Evolutionary conservation across 2,797 vertebrate genomes (phyloP).

Genomic region (Lepilemur ruficaudatus): DNA sequence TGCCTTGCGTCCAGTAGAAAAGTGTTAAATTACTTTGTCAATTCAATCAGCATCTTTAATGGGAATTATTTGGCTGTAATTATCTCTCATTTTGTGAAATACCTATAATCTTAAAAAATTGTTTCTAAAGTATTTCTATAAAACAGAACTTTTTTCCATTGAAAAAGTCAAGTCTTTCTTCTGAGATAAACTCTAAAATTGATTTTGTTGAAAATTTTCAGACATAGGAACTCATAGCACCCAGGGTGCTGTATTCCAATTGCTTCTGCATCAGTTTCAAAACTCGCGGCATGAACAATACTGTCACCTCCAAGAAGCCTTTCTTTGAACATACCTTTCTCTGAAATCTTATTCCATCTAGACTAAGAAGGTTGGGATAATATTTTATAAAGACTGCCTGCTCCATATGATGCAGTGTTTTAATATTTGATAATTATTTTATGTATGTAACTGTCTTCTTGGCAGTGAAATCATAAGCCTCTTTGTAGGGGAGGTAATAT

Average conservation of each 20-base stretch:
- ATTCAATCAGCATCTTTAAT: conserved; percentile 7
- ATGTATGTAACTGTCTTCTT: not conserved
- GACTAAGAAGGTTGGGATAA: not conserved
- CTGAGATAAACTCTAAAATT: conserved; percentile 14
- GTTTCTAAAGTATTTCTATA: not conserved
- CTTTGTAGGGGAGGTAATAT: not conserved
- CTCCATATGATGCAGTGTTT: not conserved
- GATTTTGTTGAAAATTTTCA: not conserved
- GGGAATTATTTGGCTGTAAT: not conserved
- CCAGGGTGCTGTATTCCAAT: not conserved
- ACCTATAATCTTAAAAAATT: not conserved
- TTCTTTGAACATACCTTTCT: not conserved
- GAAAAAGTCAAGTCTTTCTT: not conserved
- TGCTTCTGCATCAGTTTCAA: not conserved
- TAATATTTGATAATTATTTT: not conserved
- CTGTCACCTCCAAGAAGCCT: not conserved
- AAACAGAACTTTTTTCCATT: conserved; percentile 11
- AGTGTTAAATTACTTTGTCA: not conserved
- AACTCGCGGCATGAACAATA: not conserved
- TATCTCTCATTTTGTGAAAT: conserved; percentile 9
- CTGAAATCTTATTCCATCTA: not conserved
- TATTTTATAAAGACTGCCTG: not conserved
- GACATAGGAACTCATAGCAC: not conserved
- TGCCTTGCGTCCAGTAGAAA: not conserved
- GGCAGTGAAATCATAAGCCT: not conserved